Evolutionary conservation across 2,888 invertebrate genomes (phyloP).

Genomic region (Dorcus parallelipipedus): DNA sequence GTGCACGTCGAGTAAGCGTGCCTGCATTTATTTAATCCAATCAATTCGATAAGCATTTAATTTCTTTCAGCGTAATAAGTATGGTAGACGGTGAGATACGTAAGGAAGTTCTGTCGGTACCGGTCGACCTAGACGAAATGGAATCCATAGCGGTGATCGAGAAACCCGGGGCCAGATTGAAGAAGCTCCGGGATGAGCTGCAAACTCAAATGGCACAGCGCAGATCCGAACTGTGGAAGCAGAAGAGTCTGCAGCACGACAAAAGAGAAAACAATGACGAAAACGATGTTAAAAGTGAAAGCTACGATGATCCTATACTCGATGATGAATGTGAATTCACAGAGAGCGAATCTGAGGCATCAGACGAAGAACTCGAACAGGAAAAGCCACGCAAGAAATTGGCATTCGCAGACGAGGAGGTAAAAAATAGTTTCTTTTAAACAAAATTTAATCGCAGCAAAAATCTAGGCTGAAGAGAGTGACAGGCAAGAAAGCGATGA

Average conservation of each 20-base stretch:
- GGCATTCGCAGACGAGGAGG: slow-evolving; percentile 42
- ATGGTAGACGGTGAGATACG: slow-evolving; percentile 50
- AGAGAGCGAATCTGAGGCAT: slow-evolving; percentile 53
- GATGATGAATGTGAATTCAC: slow-evolving; percentile 52
- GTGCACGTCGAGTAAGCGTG: slow-evolving; percentile 55
- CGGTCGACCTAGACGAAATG: slow-evolving; percentile 37
- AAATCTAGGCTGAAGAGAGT: slow-evolving; percentile 32
- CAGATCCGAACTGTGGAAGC: slow-evolving; percentile 67
- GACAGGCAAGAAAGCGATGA: slow-evolving; percentile 38
- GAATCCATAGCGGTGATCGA: slow-evolving; percentile 39
- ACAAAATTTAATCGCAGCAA: slow-evolving; percentile 6
- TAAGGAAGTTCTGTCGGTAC: slow-evolving; percentile 44
- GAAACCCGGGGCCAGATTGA: slow-evolving; percentile 68
- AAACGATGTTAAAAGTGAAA: slow-evolving; percentile 43
- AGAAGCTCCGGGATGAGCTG: slow-evolving; percentile 68
- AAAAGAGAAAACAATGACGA: slow-evolving; percentile 39
- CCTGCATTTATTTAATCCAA: slow-evolving; percentile 7
- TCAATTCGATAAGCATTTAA: too few relatives aligned
- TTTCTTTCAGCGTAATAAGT: slow-evolving; percentile 40
- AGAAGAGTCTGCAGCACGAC: slow-evolving; percentile 45
- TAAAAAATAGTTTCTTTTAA: not conserved
- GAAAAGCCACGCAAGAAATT: slow-evolving; percentile 48
- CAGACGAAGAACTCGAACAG: slow-evolving; percentile 53
- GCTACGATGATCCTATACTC: slow-evolving; percentile 48
- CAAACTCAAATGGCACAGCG: slow-evolving; percentile 68